Evolutionary conservation across 1,140 invertebrate species (phyloP).

Genomic region (Ephestia elutella): DNA sequence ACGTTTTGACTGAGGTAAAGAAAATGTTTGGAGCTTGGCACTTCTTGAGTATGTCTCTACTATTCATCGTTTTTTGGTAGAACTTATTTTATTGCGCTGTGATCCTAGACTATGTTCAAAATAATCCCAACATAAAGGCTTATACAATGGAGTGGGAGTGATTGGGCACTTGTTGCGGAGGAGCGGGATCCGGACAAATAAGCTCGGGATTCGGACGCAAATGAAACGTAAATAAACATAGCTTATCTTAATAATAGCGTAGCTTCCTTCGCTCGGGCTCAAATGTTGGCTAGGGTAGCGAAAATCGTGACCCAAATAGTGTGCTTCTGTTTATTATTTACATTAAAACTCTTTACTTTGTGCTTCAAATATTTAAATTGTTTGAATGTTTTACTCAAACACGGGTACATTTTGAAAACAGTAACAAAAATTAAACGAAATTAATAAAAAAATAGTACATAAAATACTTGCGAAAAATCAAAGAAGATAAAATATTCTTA

Average conservation of each 20-base stretch:
- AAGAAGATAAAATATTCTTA: no score
- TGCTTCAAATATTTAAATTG: no score
- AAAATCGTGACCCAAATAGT: not conserved
- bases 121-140: not conserved
- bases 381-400: no score
- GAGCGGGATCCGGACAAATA: not conserved
- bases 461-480: no score
- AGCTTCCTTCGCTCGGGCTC: not conserved
- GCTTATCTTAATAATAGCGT: conserved; percentile 1
- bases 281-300: not conserved
- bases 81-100: not conserved
- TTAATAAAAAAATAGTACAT: no score
- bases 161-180: not conserved
- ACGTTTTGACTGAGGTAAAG: no score
- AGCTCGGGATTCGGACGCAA: not conserved
- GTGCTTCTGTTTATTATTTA: not conserved
- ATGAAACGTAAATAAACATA: conserved; percentile 3
- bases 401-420: no score
- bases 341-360: no score
- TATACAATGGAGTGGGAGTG: not conserved
- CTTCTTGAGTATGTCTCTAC: no score
- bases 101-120: not conserved
- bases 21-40: no score
- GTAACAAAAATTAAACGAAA: no score
- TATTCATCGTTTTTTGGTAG: no score